A percentile compares a stretch with the other conserved stretches of the same genome.
Evolutionary conservation across 2,113 vertebrate species (phyloP).

Genomic region (Microtus oregoni): DNA sequence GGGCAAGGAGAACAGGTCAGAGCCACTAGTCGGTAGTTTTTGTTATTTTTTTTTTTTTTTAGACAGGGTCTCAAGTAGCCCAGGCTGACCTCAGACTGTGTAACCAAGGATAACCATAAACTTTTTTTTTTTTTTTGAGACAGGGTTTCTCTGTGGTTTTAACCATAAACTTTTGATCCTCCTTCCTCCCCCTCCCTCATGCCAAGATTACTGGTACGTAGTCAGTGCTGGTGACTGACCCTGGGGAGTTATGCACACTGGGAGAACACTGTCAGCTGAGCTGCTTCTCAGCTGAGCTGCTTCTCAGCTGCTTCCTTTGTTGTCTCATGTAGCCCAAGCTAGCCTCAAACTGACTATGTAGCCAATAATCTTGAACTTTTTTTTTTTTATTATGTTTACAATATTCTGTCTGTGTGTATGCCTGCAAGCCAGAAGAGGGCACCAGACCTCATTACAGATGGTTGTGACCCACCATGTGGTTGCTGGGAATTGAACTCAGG

Average conservation of each 20-base stretch:
- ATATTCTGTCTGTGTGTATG: too few species aligned
- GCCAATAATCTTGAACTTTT: too few species aligned
- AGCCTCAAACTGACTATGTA: neutral
- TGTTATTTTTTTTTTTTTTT: neutral
- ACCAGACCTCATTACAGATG: too few species aligned
- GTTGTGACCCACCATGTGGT: too few species aligned
- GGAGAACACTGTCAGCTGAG: neutral
- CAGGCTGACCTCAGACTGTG: neutral
- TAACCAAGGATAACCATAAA: neutral
- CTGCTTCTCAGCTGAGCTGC: neutral
- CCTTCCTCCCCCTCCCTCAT: neutral
- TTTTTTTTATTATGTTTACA: too few species aligned
- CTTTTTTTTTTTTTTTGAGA: too few species aligned
- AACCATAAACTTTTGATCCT: neutral
- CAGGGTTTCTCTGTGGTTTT: too few species aligned
- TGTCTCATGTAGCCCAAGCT: neutral
- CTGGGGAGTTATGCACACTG: neutral
- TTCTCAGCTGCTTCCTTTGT: neutral
- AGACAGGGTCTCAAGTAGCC: neutral
- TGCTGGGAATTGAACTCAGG: too few species aligned
- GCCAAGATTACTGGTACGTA: neutral
- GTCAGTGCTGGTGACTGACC: neutral
- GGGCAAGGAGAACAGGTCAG: neutral
- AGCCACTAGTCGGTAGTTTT: too few species aligned
- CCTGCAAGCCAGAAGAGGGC: too few species aligned